A percentile compares a stretch with the other conserved stretches of the same genome.
Evolutionary conservation across 2,888 invertebrate species (phyloP).

Genomic region (Macaria notata): DNA sequence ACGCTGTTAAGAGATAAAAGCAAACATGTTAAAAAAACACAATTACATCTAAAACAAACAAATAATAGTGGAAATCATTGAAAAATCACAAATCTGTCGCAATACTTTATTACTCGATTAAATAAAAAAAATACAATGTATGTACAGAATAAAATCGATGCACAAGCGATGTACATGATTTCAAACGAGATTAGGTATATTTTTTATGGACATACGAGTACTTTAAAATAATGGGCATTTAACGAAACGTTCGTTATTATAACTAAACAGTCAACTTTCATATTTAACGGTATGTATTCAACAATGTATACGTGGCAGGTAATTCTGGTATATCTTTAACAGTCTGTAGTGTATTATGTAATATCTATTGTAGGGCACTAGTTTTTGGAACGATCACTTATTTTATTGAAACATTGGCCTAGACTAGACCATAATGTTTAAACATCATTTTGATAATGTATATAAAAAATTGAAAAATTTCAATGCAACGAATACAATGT

Average conservation of each 20-base stretch:
- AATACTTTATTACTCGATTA: conserved; percentile 77
- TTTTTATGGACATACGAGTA: conserved; percentile 25
- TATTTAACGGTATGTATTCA: conserved; percentile 30
- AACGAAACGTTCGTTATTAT: conserved; percentile 14
- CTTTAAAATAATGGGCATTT: conserved; percentile 25
- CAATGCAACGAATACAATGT: too few species aligned
- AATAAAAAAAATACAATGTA: conserved; percentile 77
- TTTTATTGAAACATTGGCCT: too few species aligned
- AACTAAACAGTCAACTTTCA: conserved; percentile 28
- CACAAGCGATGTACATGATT: conserved; percentile 58
- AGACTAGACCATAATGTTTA: too few species aligned
- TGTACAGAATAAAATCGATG: conserved; percentile 62
- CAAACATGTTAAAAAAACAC: background rate
- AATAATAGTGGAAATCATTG: conserved; percentile 14
- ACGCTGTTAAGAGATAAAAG: conserved; percentile 12
- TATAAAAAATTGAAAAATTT: too few species aligned
- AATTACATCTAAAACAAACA: conserved; percentile 5
- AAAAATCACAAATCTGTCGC: conserved; percentile 56
- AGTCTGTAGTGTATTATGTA: conserved; percentile 16
- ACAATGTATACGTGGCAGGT: conserved; percentile 31
- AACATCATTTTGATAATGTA: too few species aligned
- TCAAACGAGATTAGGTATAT: conserved; percentile 34
- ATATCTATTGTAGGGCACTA: too few species aligned
- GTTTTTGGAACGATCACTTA: too few species aligned
- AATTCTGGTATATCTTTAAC: conserved; percentile 31